Evolutionary conservation across 2,113 vertebrate species (phyloP).

Genomic region (Corythornis vintsioides): DNA sequence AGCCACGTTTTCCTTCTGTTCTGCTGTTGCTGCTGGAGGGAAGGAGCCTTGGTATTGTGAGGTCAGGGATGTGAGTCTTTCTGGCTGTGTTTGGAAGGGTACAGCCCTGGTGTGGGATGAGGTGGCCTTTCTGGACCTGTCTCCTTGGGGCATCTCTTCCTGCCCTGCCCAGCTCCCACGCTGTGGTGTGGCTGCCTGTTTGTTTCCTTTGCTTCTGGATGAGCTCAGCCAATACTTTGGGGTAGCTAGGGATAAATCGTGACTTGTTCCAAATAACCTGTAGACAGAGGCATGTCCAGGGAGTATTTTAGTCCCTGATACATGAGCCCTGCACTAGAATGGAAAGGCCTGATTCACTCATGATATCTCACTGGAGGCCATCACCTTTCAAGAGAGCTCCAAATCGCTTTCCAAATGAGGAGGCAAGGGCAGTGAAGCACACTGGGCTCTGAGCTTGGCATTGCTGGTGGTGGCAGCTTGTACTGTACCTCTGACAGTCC

Average conservation of each 20-base stretch:
- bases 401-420: neutral
- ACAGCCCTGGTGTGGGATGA: neutral
- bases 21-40: neutral
- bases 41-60: neutral
- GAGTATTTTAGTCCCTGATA: slow-evolving; percentile 43
- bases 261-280: slow-evolving; percentile 28
- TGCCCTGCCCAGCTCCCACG: neutral
- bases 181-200: fast-evolving
- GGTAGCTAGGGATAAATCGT: neutral
- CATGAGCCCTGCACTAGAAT: neutral
- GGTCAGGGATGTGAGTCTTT: neutral
- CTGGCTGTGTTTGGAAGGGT: neutral
- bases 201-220: neutral
- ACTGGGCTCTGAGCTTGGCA: neutral
- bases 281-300: neutral
- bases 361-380: neutral
- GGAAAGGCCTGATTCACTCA: neutral
- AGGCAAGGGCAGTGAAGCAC: neutral
- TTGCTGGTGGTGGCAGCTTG: neutral
- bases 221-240: slow-evolving; percentile 11
- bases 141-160: neutral
- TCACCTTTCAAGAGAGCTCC: neutral
- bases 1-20: neutral
- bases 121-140: neutral
- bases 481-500: neutral